A percentile compares a stretch with the other conserved stretches of the same genome.
These are phyloP conservation scores for Anastrepha obliqua DNA, from an alignment of 1,140 invertebrate species.

Conservation along the genomic window DNA sequence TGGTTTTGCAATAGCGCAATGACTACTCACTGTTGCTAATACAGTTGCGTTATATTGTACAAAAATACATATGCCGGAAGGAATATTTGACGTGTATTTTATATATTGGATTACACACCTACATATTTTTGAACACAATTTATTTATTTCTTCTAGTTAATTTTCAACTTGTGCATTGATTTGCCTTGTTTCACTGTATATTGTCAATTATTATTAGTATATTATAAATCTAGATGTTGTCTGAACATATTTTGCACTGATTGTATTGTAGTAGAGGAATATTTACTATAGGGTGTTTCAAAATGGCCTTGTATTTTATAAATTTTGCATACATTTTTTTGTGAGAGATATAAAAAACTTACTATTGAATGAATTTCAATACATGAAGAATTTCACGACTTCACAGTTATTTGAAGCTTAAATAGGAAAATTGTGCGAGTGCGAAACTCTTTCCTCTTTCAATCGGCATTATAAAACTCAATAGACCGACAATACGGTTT, in stretches of 20 bases:
- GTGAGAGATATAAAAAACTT: too few species aligned
- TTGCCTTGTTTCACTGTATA: background rate
- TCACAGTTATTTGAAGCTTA: too few species aligned
- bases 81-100: background rate
- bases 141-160: background rate
- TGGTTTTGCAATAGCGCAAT: background rate
- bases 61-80: background rate
- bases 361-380: too few species aligned
- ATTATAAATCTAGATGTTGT: background rate
- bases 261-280: background rate
- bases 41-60: background rate
- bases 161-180: too few species aligned
- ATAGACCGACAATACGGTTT: too few species aligned
- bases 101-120: background rate
- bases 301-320: too few species aligned
- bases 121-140: background rate
- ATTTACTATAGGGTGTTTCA: background rate
- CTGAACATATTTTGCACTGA: constrained; percentile 1
- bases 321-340: too few species aligned
- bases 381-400: too few species aligned
- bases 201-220: background rate
- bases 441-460: too few species aligned
- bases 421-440: too few species aligned
- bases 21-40: background rate
- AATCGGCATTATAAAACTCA: too few species aligned